Evolutionary conservation across 1,140 invertebrate genomes (phyloP), one percentile per base, ranked within the genome.

Genomic region (Cataglyphis hispanica): DNA sequence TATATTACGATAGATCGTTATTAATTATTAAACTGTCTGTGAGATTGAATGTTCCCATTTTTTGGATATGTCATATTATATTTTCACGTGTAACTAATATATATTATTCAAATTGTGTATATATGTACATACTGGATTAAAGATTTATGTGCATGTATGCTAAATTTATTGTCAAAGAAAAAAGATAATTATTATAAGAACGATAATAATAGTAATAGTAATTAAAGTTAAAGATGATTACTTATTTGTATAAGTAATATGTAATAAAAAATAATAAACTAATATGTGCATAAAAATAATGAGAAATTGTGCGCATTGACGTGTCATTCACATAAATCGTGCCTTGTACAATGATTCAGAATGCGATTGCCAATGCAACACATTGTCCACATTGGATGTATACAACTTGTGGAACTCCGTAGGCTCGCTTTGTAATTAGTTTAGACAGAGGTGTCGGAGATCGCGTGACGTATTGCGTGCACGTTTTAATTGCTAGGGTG

Each of bases 401-500:
- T 37, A 43, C 25, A 74, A 81, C 37, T 61, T 27, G 11, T 34
- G n/a, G 25, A 46, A 46, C 53, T 72, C 19, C 27, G 64, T 72
- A 85, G 46, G 64, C 84, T 69, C 31, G 77, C 60, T 87, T 87
- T 84, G 80, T 89, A 91, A 91, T 91, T 89, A 75, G 85, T 88
- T 91, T 91, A 91, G 74, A 77, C 87, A 69, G 77, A 89, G 84
- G 87, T 89, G 89, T 66, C 13, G 69, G 27, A 46, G 87, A 85
- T 91, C 90, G 90, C 89, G 90, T 90, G 90, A 90, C 90, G 70
- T 25, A 67, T 60, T 85, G 80, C 87, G 86, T 76, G 86, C 83
- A 84, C 88, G 89, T 91, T 91, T 91, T 89, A 91, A 91, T 91
- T 91, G 89, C 74, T 70, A 88, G 83, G 72, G 89, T 87, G 89